phyloP scores from a whole-genome alignment of 2,888 invertebrate genomes.

The Kryphioiulus occultus region DNA sequence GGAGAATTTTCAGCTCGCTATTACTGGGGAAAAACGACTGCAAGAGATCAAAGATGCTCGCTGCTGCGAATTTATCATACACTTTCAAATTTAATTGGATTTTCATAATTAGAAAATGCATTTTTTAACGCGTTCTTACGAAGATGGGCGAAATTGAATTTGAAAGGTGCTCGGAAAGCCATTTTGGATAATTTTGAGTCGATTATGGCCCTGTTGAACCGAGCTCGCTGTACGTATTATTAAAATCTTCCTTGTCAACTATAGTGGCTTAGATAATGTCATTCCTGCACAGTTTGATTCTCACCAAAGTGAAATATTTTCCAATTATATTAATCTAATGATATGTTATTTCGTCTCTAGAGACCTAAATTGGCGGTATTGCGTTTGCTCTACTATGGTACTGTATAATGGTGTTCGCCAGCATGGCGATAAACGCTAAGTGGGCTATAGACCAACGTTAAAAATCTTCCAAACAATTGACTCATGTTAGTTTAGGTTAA shows the following conservation, averaged over 20 bases:
- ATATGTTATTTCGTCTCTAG: background rate
- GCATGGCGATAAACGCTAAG: too few species aligned
- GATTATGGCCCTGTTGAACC: background rate
- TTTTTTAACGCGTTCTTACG: background rate
- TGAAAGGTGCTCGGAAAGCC: background rate
- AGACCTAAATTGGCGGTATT: too few species aligned
- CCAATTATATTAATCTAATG: background rate
- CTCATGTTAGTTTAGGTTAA: too few species aligned
- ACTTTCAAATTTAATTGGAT: conserved; percentile 36
- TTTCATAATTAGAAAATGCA: conserved; percentile 39
- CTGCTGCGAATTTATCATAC: conserved; percentile 32
- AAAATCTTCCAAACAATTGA: too few species aligned
- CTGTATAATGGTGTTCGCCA: too few species aligned
- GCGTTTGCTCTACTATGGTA: too few species aligned
- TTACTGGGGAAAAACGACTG: background rate
- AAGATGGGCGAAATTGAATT: background rate
- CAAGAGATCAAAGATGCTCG: conserved; percentile 18
- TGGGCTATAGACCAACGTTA: too few species aligned
- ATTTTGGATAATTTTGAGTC: background rate
- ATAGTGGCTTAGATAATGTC: background rate
- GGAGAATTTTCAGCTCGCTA: background rate
- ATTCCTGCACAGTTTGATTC: background rate
- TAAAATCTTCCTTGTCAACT: background rate
- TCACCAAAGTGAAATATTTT: background rate
- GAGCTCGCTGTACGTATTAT: background rate